These are phyloP conservation scores for Orientallactaga bullata DNA, from an alignment of 2,113 vertebrate genomes.

Conservation along the genomic window DNA sequence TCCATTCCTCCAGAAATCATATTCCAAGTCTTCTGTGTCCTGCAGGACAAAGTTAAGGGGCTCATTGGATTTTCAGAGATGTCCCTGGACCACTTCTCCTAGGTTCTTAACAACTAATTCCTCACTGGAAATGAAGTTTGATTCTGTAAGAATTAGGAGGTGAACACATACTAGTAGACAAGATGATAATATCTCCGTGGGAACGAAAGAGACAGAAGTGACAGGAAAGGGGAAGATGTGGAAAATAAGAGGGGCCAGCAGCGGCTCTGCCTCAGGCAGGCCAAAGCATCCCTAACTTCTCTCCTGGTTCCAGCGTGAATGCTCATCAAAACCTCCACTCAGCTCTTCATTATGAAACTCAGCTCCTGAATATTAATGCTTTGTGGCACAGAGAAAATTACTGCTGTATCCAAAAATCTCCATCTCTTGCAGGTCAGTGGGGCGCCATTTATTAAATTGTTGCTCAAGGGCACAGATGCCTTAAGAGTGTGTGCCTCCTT, in stretches of 20 bases:
- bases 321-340: neutral
- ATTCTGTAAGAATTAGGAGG: neutral
- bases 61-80: neutral
- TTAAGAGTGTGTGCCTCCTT: neutral
- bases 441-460: slow-evolving; percentile 31
- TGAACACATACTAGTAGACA: neutral
- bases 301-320: neutral
- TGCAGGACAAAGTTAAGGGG: no score
- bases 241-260: neutral
- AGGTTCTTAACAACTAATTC: neutral
- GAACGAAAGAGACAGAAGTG: neutral
- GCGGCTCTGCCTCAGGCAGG: neutral
- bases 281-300: neutral
- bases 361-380: slow-evolving; percentile 27
- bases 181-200: neutral
- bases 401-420: neutral
- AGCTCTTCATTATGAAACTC: neutral
- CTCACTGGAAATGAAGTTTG: neutral
- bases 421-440: slow-evolving; percentile 29
- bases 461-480: slow-evolving; percentile 37
- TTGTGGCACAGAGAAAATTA: slow-evolving; percentile 1
- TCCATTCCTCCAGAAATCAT: neutral
- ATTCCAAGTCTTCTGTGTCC: neutral
- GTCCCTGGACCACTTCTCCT: neutral
- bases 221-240: neutral